These are phyloP conservation scores for Augochlora pura DNA, from an alignment of 1,140 invertebrate genomes.

Conservation along the genomic window DNA sequence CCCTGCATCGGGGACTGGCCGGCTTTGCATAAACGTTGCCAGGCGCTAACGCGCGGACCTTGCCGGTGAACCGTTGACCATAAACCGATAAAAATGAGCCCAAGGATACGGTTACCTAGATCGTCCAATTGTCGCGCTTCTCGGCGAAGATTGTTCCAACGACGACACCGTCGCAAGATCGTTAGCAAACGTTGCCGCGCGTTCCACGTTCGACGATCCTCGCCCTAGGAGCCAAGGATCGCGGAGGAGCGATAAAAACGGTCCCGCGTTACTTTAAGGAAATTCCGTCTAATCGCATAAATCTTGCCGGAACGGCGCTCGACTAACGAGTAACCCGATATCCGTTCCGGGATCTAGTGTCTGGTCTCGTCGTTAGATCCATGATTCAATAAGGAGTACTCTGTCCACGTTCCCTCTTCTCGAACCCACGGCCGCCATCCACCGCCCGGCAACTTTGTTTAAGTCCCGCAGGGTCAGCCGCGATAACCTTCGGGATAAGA, in stretches of 20 bases:
- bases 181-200: background rate
- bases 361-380: conserved; percentile 64
- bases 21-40: background rate
- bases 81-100: background rate
- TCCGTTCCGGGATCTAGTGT: conserved; percentile 61
- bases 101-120: no score
- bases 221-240: no score
- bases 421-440: conserved; percentile 1
- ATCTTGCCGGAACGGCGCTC: conserved; percentile 50
- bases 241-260: conserved; percentile 11
- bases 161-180: background rate
- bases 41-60: background rate
- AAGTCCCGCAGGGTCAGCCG: conserved; percentile 60
- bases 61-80: background rate
- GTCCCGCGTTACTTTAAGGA: conserved; percentile 40
- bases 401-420: conserved; percentile 23
- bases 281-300: conserved; percentile 61
- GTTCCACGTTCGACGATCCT: background rate
- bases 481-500: conserved; percentile 67
- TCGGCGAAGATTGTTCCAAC: background rate
- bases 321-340: conserved; percentile 67
- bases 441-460: conserved; percentile 61
- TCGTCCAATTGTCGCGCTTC: background rate
- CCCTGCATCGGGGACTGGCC: no score
- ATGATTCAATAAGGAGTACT: conserved; percentile 67